Conservation (phyloP, 2,797 vertebrate genomes). For the Furcifer pardalis region DNA sequence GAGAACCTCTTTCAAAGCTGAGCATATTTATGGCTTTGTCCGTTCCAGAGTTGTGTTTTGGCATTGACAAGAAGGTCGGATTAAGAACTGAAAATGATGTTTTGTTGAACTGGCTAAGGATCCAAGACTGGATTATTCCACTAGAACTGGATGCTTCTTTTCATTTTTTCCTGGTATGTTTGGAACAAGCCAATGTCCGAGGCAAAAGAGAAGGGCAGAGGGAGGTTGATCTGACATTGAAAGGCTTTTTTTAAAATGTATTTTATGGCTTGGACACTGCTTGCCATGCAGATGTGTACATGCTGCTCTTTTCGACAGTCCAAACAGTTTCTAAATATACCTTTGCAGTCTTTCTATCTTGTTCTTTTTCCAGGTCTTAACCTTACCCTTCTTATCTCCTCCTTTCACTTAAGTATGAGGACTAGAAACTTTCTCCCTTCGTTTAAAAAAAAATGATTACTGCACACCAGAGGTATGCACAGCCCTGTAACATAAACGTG, state of each 20-base stretch:
- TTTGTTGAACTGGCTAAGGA: not conserved
- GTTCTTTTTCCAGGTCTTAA: not conserved
- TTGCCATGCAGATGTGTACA: not conserved
- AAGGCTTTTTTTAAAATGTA: not conserved
- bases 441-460: not conserved
- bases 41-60: not conserved
- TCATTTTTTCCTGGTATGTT: slow-evolving; percentile 1
- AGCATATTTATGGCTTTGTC: not conserved
- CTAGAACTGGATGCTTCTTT: slow-evolving; percentile 1
- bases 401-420: not conserved
- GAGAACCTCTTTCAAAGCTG: not conserved
- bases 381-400: not conserved
- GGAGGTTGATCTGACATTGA: slow-evolving; percentile 11
- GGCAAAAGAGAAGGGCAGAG: not conserved
- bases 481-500: not conserved
- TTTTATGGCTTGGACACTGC: not conserved
- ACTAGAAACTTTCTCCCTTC: not conserved
- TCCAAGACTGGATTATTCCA: not conserved
- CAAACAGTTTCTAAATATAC: not conserved
- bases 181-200: not conserved
- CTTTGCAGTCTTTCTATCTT: too few relatives aligned
- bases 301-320: too few relatives aligned
- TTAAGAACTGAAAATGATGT: not conserved
- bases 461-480: not conserved
- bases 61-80: not conserved